Evolutionary conservation across 2,888 invertebrate genomes (phyloP), one percentile per base, ranked within the genome.

Genomic region (Idaea straminata): DNA sequence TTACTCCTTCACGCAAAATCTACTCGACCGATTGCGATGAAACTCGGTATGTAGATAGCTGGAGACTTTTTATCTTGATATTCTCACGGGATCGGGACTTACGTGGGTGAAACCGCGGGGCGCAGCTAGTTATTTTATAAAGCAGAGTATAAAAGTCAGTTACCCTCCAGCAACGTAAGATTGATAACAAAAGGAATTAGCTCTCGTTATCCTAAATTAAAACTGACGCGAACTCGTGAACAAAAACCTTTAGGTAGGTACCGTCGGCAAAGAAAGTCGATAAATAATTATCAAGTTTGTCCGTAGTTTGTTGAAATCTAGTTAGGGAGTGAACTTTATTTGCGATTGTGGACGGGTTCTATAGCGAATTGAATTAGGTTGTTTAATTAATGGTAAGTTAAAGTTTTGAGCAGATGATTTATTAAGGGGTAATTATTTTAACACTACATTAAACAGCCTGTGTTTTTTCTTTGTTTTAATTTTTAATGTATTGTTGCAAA

Each of bases 161-260:
- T 13, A 47, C 13, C 10, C 13, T 13, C 47, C 47, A 47, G 47
- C 13, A 7, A 47, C 47, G 47, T 47, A 47, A 47, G 47, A 47
- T 47, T 47, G 47, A 47, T 47, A 7, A 47, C 47, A 47, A 47
- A 47, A 47, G 47, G 47, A 47, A 47, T 47, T 47, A 47, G 47
- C 47, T 47, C 47, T 47, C 47, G 47, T 47, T 47, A 47, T 47
- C 47, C 47, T 47, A 47, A 47, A 47, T 47, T 47, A 47, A 47
- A 47, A 47, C 47, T 47, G 47, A 47, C 47, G 47, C 47, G 47
- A 0, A 47, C 47, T 47, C 47, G 7, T 25, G 47, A 47, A 47
- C 47, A 47, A 47, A 47, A 47, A 47, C 47, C 47, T 47, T 10
- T 47, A 5, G 47, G 47, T 47, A 3, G 47, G 47, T 47, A 47